Percentiles rank a stretch among this genome's conserved stretches.
Evolutionary conservation across 2,888 invertebrate genomes (phyloP).

Genomic region (Eretmocerus hayati): DNA sequence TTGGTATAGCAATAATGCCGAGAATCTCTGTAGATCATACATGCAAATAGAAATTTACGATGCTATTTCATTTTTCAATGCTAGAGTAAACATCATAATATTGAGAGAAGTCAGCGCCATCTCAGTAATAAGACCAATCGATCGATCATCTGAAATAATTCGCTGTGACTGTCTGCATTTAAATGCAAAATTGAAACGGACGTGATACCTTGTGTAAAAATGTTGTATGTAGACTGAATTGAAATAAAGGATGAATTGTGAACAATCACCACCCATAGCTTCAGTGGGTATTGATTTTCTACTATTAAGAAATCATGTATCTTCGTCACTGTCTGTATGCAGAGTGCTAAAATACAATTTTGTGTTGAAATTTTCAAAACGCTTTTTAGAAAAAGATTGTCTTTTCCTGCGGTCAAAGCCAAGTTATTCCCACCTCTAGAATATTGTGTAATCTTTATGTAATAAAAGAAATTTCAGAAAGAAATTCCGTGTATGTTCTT

Average conservation of each 20-base stretch:
- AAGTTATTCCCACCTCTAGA: constrained; percentile 21
- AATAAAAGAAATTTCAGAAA: constrained; percentile 18
- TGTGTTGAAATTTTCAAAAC: constrained; percentile 8
- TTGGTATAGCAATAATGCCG: constrained; percentile 13
- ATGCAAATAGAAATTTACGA: no score
- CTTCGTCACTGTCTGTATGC: constrained; percentile 5
- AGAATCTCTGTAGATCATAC: no score
- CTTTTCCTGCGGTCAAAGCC: constrained; percentile 15
- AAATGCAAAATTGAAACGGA: no score
- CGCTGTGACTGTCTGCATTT: no score
- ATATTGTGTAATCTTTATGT: constrained; percentile 21
- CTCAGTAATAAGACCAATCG: constrained; percentile 6
- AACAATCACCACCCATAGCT: no score
- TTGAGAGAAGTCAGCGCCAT: constrained; percentile 5
- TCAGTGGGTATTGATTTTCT: constrained; percentile 6
- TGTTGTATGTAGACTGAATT: constrained; percentile 12
- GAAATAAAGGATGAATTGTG: constrained; percentile 3
- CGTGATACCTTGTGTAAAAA: no score
- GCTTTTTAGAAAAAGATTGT: constrained; percentile 14
- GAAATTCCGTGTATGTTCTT: no score
- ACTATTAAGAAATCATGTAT: constrained; percentile 6
- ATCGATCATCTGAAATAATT: no score
- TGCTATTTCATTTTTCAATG: constrained; percentile 6
- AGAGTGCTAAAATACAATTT: constrained; percentile 7
- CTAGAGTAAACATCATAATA: background rate